Base-by-base conservation (phyloP, 2,797 vertebrate species). In the Periophthalmus magnuspinnatus region DNA sequence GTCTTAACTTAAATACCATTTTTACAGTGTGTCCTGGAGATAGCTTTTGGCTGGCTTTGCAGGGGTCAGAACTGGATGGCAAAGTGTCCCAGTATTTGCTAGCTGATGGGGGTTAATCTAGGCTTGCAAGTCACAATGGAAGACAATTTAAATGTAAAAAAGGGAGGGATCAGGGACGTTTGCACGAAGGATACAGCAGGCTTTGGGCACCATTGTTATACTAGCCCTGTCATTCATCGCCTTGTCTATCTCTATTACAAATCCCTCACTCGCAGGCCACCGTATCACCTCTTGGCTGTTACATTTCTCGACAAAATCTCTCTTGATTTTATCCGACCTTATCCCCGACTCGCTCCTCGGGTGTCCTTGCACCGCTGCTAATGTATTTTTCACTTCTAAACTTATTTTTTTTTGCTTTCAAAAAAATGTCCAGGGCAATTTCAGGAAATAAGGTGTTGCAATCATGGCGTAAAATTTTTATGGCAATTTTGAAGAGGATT, bases 91-190 rank as follows among this genome's bases (percentile, higher is more conserved):
- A 71, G 38, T 66, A 59, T 75, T 78, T 88, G 77, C 67, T 28
- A 55, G 72, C 62, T 75, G 19, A 86, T 75, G 76, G 83, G 81
- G 83, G 81, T 85, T 80, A 84, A 84, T 74, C 71, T 63, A 38
- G 78, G 75, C 86, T 88, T 76, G 74, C 74, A 86, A 34, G 89
- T 90, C 84, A 89, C 88, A 92, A 90, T 86, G 65, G 81, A 52
- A 76, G 75, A 66, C 81, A 86, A 91, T 91, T 89, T 90, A 87
- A 92, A 90, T 91, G 83, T 90, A 81, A 87, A 80, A 81, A 87
- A 88, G 85, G 72, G 32, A 67, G n/a, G 77, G 66, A 82, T 90
- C 66, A 81, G 86, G 78, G 80, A 89, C 69, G 69, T 90, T 90
- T 85, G 83, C 83, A 84, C 69, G 87, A 69, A 86, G 90, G 88